Base-by-base conservation (phyloP, 30 jellyfish, hydroid and myxozoan genomes). In the Aurelia aurita complex sp. Pacific region DNA sequence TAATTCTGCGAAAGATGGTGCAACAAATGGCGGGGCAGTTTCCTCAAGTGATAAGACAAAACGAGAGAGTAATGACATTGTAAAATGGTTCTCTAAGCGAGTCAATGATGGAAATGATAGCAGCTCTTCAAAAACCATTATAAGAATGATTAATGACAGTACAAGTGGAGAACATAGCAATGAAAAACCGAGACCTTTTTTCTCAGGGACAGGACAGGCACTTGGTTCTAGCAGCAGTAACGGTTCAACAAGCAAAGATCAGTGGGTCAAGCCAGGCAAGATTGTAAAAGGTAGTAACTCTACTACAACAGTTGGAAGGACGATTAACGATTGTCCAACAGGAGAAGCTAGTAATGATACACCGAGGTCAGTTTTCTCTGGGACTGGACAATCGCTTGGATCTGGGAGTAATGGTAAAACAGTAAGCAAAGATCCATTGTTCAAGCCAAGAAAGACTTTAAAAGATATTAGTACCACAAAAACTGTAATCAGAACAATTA, bases 61-160 rank as follows among this genome's bases (percentile, higher is more conserved):
- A 9, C 15, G 8, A 6, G 57, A 46, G 15, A 46, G 14, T 46
- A 53, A 73, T 11, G 81, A 51, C 67, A 35, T 80, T 8, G 67
- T 83, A 12, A 85, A 85, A 51, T 85, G 94, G 94, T 76, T 85
- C 63, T 46, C 14, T 14, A 85, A 85, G 33, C 88, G 88, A 38
- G 76, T 29, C 15, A 46, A 8, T 46, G 57, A 46, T 46, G 57
- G 57, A 7, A 46, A 46, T 6, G 57, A 46, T 46, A 46, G 57
- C 57, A 46, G 57, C 57, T 46, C 14, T 6, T 46, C 57, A 4
- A 61, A 35, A 29, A 4, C 77, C 12, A 32, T 17, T 16, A 43
- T 73, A 57, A 43, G 36, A 11, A 61, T 43, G 69, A 80, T 66
- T 35, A 35, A 43, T 32, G 79, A 55, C 9, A 7, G 40, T 19